These are phyloP conservation scores for Eclectus roratus DNA, from an alignment of 2,113 vertebrate species.

Conservation along the genomic window DNA sequence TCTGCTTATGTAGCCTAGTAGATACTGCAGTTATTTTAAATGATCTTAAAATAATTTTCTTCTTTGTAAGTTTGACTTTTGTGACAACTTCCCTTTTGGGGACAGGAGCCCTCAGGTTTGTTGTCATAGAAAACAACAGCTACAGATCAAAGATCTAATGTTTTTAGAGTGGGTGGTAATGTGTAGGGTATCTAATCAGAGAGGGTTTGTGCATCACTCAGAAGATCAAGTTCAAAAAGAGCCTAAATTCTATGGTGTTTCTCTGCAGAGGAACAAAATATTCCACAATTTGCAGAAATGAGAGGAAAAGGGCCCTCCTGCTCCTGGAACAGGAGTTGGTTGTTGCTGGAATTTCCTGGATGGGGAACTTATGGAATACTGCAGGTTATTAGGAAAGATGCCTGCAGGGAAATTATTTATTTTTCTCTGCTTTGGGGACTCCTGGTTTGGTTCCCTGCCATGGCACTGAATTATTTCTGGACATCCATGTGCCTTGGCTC, in stretches of 20 bases:
- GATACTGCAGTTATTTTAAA: conserved; percentile 5
- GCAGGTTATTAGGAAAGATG: not conserved
- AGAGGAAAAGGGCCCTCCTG: not conserved
- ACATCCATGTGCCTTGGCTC: not conserved
- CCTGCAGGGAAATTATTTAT: not conserved
- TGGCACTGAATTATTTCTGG: not conserved
- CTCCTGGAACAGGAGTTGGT: not conserved
- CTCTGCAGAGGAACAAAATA: not conserved
- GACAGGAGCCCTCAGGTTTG: not conserved
- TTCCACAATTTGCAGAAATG: not conserved
- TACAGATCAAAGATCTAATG: not conserved
- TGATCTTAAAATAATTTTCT: not conserved
- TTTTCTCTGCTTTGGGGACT: not conserved
- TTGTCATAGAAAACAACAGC: not conserved
- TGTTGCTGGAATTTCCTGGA: not conserved
- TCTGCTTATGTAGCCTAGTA: conserved; percentile 62
- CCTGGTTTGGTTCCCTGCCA: not conserved
- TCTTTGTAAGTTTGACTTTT: conserved; percentile 2
- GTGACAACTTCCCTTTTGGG: not conserved
- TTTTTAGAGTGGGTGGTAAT: not conserved
- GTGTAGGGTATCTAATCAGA: not conserved
- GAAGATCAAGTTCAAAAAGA: not conserved
- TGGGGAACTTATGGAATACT: not conserved
- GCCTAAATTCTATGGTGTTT: not conserved
- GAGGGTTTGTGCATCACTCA: not conserved